Percentiles rank a stretch among this genome's conserved stretches.
Evolutionary conservation across 2,888 invertebrate species (phyloP).

Genomic region (Coelopa pilipes): DNA sequence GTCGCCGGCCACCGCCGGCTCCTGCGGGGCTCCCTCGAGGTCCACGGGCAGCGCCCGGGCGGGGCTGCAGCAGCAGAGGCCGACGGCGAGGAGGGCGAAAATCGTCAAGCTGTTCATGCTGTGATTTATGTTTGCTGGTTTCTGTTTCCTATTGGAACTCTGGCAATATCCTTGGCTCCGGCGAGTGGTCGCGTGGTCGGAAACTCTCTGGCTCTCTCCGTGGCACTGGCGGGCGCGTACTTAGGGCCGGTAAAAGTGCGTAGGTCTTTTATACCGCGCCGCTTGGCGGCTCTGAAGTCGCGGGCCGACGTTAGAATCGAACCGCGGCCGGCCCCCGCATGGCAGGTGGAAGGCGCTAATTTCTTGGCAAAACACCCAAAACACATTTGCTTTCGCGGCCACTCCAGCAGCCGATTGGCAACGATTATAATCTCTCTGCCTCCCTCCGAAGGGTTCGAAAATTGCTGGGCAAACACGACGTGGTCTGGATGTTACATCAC

Average conservation of each 20-base stretch:
- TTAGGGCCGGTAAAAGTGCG: slow-evolving; percentile 20
- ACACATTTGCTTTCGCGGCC: slow-evolving; percentile 1
- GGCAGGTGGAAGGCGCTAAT: slow-evolving; percentile 8
- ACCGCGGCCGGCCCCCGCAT: neutral
- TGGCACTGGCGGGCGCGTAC: neutral
- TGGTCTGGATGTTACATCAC: slow-evolving; percentile 2
- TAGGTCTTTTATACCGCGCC: slow-evolving; percentile 45
- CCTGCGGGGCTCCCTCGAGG: neutral
- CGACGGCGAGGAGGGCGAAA: slow-evolving; percentile 41
- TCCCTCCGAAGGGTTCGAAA: slow-evolving; percentile 6
- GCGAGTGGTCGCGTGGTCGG: too few species aligned
- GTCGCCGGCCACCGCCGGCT: neutral
- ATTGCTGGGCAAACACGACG: slow-evolving; percentile 19
- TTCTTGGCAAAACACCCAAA: neutral
- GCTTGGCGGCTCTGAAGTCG: neutral
- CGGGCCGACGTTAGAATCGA: neutral
- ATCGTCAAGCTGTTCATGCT: slow-evolving; percentile 37
- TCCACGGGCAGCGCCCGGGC: slow-evolving; percentile 30
- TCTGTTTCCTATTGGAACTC: neutral
- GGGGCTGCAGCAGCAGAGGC: slow-evolving; percentile 23
- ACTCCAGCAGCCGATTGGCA: slow-evolving; percentile 9
- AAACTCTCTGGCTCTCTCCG: too few species aligned
- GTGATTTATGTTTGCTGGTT: neutral
- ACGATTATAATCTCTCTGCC: neutral
- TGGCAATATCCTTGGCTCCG: too few species aligned